These are phyloP conservation scores for Saiga tatarica DNA, from an alignment of 2,113 vertebrate genomes.

Conservation along the genomic window DNA sequence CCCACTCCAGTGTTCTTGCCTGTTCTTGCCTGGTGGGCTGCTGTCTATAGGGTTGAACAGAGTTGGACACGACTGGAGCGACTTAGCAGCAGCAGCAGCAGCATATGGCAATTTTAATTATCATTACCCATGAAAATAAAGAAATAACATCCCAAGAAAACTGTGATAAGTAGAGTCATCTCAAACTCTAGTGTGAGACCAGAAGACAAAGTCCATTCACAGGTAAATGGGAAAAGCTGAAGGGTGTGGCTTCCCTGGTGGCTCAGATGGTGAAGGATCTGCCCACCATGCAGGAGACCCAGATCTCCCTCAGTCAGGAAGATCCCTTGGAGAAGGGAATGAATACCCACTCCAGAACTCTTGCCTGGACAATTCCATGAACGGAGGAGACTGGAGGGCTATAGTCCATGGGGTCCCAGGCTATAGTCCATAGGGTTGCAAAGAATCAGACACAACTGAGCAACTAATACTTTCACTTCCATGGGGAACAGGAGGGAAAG, in stretches of 20 bases:
- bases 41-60: no score
- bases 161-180: background rate
- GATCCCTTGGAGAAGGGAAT: background rate
- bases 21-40: no score
- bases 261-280: background rate
- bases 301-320: background rate
- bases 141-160: background rate
- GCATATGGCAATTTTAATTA: background rate
- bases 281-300: fast-evolving
- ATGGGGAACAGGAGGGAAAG: background rate
- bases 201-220: background rate
- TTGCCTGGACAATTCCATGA: background rate
- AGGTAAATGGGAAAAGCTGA: background rate
- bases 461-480: background rate
- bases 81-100: no score
- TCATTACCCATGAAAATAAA: background rate
- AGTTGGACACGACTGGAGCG: fast-evolving
- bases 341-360: background rate
- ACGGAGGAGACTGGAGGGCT: background rate
- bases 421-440: background rate
- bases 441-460: background rate
- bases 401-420: background rate
- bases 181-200: background rate
- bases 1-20: no score
- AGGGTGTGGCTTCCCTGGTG: background rate